These are phyloP conservation scores for Prionailurus bengalensis DNA, from an alignment of 2,113 vertebrate genomes.

Conservation along the genomic window DNA sequence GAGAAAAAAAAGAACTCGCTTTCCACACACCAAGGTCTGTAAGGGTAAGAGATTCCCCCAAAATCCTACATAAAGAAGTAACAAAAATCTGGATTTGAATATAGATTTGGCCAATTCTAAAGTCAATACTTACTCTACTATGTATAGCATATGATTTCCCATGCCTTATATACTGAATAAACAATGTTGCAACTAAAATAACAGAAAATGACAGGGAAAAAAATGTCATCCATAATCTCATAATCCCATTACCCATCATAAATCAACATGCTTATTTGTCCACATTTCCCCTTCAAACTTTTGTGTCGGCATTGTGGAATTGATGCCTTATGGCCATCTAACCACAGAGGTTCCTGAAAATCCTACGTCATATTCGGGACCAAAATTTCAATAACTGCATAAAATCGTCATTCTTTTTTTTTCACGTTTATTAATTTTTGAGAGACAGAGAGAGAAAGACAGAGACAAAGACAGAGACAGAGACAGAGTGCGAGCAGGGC, in stretches of 20 bases:
- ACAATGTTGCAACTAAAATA: not conserved
- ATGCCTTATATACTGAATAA: not conserved
- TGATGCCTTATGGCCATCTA: not conserved
- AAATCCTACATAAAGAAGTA: not conserved
- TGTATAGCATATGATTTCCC: not conserved
- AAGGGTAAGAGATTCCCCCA: not conserved
- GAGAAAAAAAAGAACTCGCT: not conserved
- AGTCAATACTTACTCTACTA: not conserved
- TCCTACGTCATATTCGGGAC: not conserved
- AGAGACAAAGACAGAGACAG: too few relatives aligned
- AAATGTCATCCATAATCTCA: not conserved
- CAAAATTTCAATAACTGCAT: constrained; percentile 22
- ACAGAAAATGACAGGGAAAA: not conserved
- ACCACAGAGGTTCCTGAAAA: not conserved
- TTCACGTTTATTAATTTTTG: too few relatives aligned
- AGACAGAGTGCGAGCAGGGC: too few relatives aligned
- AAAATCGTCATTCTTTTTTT: not conserved
- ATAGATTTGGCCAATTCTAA: not conserved
- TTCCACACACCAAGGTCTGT: not conserved
- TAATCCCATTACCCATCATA: not conserved
- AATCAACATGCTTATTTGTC: not conserved
- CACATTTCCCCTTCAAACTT: not conserved
- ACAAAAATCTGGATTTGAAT: not conserved
- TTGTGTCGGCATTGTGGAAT: accelerated
- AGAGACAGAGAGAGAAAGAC: too few relatives aligned